A percentile compares a stretch with the other conserved stretches of the same genome.
These are phyloP conservation scores for Metaphire vulgaris DNA, from an alignment of 1,140 invertebrate species.

Conservation along the genomic window DNA sequence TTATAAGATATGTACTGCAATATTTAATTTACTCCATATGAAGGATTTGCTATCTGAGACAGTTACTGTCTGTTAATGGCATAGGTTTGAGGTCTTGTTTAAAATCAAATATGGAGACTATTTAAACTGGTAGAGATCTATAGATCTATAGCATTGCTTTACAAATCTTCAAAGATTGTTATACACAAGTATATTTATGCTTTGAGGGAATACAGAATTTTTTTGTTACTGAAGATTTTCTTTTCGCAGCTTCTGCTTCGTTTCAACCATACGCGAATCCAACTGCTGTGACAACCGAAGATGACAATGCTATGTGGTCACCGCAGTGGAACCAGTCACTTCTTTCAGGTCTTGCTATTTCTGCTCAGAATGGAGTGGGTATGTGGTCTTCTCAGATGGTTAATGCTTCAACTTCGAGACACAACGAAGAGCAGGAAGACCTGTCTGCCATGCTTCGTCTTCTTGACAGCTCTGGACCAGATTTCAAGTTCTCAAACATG, in stretches of 20 bases:
- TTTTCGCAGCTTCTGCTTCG: background rate
- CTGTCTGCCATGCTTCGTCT: conserved; percentile 91
- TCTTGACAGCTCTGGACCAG: conserved; percentile 52
- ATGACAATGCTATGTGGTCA: background rate
- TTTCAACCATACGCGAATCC: background rate
- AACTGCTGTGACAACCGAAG: background rate
- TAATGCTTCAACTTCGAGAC: background rate
- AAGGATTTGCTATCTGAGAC: no score
- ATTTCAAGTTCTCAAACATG: background rate
- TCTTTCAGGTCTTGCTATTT: background rate
- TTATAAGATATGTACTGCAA: no score
- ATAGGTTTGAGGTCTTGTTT: no score
- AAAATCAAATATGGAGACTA: no score
- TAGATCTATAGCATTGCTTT: no score
- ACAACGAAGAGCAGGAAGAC: conserved; percentile 26
- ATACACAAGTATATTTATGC: no score
- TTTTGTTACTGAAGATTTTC: no score
- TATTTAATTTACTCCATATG: no score
- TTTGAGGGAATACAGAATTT: no score
- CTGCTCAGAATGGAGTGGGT: background rate
- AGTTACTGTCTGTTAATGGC: no score
- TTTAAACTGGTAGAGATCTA: no score
- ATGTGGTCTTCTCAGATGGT: background rate
- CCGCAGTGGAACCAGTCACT: background rate
- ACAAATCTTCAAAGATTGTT: no score